Evolutionary conservation across 2,113 vertebrate species (phyloP).

Genomic region (Ramphastos sulfuratus): DNA sequence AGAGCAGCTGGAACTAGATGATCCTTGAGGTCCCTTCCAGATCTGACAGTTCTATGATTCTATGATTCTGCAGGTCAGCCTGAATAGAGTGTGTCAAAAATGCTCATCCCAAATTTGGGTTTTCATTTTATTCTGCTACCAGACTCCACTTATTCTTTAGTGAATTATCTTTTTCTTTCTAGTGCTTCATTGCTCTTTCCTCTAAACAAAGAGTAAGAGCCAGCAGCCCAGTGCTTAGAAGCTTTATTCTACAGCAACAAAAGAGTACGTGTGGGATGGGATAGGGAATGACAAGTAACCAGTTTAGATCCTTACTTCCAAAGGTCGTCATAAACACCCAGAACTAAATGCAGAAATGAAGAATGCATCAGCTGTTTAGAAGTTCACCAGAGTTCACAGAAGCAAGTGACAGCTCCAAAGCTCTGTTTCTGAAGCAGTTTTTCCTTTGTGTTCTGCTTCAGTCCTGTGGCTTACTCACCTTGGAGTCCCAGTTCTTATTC

Average conservation of each 20-base stretch:
- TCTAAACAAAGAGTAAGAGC: background rate
- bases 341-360: background rate
- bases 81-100: background rate
- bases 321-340: background rate
- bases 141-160: background rate
- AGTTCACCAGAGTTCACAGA: background rate
- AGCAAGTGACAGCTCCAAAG: background rate
- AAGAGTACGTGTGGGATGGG: background rate
- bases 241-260: background rate
- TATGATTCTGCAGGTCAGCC: background rate
- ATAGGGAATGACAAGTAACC: background rate
- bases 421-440: background rate
- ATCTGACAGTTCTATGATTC: too few relatives aligned
- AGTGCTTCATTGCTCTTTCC: background rate
- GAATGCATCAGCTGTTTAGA: background rate
- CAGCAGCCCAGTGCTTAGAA: background rate
- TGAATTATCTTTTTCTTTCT: background rate
- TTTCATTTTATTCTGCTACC: background rate
- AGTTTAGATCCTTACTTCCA: background rate
- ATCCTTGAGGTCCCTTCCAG: too few relatives aligned
- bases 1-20: too few relatives aligned
- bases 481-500: conserved; percentile 91
- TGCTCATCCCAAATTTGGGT: background rate
- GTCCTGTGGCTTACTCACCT: conserved; percentile 70
- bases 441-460: background rate